phyloP scores from a whole-genome alignment of 2,888 invertebrate genomes.

The Caenorhabditis drosophilae region DNA sequence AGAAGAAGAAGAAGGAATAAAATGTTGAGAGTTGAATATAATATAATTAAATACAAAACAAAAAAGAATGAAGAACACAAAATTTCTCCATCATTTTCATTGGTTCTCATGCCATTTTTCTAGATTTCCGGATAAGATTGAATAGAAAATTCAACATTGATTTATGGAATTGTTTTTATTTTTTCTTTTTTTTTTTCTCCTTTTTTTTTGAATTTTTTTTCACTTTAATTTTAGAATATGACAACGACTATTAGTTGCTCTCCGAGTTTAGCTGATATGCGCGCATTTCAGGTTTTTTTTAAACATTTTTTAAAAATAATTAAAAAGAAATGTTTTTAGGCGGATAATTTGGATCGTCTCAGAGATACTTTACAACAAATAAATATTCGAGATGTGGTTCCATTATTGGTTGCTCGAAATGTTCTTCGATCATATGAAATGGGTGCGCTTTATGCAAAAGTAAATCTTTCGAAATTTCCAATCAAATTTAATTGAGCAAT shows the following conservation, averaged over 20 bases:
- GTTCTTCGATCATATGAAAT: constrained; percentile 62
- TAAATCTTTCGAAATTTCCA: constrained; percentile 6
- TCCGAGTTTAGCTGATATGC: constrained; percentile 58
- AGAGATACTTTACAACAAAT: constrained; percentile 48
- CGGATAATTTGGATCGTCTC: constrained; percentile 58
- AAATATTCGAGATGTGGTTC: constrained; percentile 59
- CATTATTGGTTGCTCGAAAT: constrained; percentile 61
- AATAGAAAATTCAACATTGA: neutral
- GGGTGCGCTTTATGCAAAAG: constrained; percentile 61
- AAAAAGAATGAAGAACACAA: no score
- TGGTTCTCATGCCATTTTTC: no score
- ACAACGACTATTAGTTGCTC: constrained; percentile 49
- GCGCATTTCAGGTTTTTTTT: constrained; percentile 43
- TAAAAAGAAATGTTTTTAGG: constrained; percentile 21
- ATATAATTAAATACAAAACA: no score
- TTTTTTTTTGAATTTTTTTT: neutral
- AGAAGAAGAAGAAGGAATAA: no score
- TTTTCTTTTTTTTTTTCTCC: neutral
- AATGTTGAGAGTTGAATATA: no score
- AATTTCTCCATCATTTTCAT: no score
- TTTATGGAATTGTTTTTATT: neutral
- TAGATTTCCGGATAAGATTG: no score
- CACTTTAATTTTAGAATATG: neutral
- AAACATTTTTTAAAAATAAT: neutral
- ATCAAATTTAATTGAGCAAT: neutral